Conservation (phyloP, 2,888 invertebrate genomes). For the Drosophila melanosoma region DNA sequence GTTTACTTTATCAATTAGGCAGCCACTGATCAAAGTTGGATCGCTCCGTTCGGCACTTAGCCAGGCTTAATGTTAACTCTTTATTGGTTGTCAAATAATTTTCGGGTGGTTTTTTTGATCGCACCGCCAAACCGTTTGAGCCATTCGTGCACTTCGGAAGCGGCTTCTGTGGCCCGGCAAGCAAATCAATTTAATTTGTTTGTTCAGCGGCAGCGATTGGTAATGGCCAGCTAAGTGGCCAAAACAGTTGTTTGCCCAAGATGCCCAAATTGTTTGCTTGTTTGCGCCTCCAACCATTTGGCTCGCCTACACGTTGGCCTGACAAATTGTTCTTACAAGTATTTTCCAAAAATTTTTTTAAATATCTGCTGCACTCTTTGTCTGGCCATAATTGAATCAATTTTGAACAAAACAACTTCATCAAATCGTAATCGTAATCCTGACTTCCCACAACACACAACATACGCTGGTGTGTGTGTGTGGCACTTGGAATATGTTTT, state of each 20-base stretch:
- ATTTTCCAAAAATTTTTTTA: conserved; percentile 8
- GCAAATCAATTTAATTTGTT: conserved; percentile 78
- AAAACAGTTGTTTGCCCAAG: conserved; percentile 64
- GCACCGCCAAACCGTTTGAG: conserved; percentile 43
- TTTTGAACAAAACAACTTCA: conserved; percentile 62
- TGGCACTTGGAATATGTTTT: conserved; percentile 70
- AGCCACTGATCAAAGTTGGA: conserved; percentile 49
- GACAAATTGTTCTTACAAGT: conserved; percentile 65
- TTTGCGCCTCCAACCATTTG: conserved; percentile 14
- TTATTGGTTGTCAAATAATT: conserved; percentile 67
- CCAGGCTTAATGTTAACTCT: conserved; percentile 20
- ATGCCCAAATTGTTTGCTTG: conserved; percentile 38
- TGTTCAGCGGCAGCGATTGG: conserved; percentile 73
- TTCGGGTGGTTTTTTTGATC: conserved; percentile 64
- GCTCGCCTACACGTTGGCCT: conserved; percentile 43
- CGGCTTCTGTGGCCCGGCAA: conserved; percentile 74
- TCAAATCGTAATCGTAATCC: conserved; percentile 61
- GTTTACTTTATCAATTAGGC: conserved; percentile 76
- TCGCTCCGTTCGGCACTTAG: conserved; percentile 33
- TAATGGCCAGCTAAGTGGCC: conserved; percentile 79
- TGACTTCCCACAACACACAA: conserved; percentile 52
- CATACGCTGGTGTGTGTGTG: conserved; percentile 52
- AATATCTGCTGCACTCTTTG: neutral
- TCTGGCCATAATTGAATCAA: conserved; percentile 18
- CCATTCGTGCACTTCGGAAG: conserved; percentile 71